These are phyloP conservation scores for human DNA, from an alignment of 2,113 vertebrate genomes.

Conservation along the genomic window DNA sequence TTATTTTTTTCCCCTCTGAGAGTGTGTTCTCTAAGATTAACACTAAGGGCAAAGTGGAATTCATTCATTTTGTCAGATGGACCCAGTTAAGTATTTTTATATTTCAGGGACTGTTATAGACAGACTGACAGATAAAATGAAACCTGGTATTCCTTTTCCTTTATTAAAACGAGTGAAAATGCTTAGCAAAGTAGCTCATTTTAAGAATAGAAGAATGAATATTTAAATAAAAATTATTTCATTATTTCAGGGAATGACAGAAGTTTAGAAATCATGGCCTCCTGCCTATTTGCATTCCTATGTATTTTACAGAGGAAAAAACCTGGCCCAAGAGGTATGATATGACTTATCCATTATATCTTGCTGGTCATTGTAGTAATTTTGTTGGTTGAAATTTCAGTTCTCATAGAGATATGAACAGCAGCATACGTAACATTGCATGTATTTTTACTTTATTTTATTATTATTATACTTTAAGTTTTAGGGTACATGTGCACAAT, in stretches of 20 bases:
- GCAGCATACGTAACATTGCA: background rate
- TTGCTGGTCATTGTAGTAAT: background rate
- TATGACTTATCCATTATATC: background rate
- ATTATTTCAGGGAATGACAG: background rate
- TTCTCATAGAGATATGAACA: slow-evolving; percentile 10
- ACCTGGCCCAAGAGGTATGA: background rate
- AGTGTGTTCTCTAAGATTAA: background rate
- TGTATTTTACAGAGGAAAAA: slow-evolving; percentile 1
- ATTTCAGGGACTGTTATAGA: background rate
- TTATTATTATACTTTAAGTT: too few species aligned
- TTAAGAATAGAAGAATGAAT: background rate
- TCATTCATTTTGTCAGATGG: background rate
- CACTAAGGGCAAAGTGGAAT: background rate
- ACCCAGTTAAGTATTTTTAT: background rate
- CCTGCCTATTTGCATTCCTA: background rate
- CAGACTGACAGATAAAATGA: background rate
- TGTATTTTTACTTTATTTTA: background rate
- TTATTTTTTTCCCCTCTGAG: background rate
- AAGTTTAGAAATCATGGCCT: background rate
- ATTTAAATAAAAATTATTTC: slow-evolving; percentile 24
- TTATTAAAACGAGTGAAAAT: background rate
- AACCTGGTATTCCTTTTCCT: background rate
- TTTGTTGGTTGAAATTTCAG: background rate
- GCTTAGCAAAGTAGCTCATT: background rate
- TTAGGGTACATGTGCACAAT: too few species aligned